A percentile compares a stretch with the other conserved stretches of the same genome.
Evolutionary conservation across 2,888 invertebrate species (phyloP).

Genomic region (Troilus luridus): DNA sequence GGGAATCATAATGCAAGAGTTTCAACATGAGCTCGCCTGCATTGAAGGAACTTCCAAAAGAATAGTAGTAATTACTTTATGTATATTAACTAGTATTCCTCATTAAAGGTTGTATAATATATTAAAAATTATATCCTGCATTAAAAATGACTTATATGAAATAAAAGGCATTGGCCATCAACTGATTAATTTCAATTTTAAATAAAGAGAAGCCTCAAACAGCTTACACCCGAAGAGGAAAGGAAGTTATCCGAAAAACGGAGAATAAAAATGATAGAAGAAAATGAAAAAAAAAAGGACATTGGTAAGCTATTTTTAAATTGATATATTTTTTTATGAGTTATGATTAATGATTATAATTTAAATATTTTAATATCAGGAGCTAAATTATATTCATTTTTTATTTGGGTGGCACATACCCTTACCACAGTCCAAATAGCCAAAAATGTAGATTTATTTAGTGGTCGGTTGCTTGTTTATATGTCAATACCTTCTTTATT

Average conservation of each 20-base stretch:
- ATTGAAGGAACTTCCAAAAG: conserved; percentile 73
- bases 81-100: not conserved
- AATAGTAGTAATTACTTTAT: conserved; percentile 68
- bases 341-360: not conserved
- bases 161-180: not conserved
- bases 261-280: conserved; percentile 71
- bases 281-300: conserved; percentile 69
- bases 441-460: no score
- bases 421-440: no score
- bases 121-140: not conserved
- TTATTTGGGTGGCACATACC: no score
- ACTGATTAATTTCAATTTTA: not conserved
- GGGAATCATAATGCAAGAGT: conserved; percentile 79
- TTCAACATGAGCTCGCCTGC: conserved; percentile 77
- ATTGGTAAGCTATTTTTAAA: not conserved
- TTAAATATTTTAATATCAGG: no score
- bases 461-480: no score
- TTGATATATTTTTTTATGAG: not conserved
- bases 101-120: no score
- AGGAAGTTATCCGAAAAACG: conserved; percentile 68
- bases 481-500: no score
- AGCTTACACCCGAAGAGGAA: conserved; percentile 68
- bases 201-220: conserved; percentile 67
- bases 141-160: not conserved
- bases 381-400: no score